These are phyloP conservation scores for Lipophrys pholis DNA, from an alignment of 2,113 vertebrate species.

Conservation along the genomic window DNA sequence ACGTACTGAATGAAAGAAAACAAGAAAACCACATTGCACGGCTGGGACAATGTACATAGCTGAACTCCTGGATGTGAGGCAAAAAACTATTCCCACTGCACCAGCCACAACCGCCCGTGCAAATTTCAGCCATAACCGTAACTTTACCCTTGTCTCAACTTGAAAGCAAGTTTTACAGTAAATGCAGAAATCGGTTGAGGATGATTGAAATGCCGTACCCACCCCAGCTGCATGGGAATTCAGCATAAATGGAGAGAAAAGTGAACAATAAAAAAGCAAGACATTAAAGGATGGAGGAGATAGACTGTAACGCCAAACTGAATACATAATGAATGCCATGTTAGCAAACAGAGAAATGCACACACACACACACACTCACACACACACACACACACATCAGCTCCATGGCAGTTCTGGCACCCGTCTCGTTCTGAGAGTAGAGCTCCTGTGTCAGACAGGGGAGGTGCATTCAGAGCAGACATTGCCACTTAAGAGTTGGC, in stretches of 20 bases:
- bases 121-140: conserved; percentile 54
- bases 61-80: conserved; percentile 23
- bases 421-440: conserved; percentile 16
- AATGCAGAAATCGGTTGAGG: conserved; percentile 61
- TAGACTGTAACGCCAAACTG: conserved; percentile 46
- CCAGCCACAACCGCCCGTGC: conserved; percentile 41
- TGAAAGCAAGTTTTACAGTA: conserved; percentile 55
- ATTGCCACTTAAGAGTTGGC: conserved; percentile 68
- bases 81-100: conserved; percentile 39
- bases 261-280: conserved; percentile 61
- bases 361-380: background rate
- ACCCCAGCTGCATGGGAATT: conserved; percentile 67
- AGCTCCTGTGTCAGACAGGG: conserved; percentile 64
- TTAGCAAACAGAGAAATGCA: conserved; percentile 47
- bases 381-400: conserved; percentile 32
- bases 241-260: conserved; percentile 50
- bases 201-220: conserved; percentile 68
- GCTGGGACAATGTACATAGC: conserved; percentile 10
- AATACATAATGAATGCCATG: conserved; percentile 57
- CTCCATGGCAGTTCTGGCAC: conserved; percentile 29
- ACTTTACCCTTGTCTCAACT: conserved; percentile 48
- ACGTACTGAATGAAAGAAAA: conserved; percentile 3
- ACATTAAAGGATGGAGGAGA: conserved; percentile 74
- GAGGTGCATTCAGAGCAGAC: conserved; percentile 70
- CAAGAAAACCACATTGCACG: conserved; percentile 15